A percentile compares a stretch with the other conserved stretches of the same genome.
Evolutionary conservation across 1,140 invertebrate genomes (phyloP).

Genomic region (Drosophila nasuta): DNA sequence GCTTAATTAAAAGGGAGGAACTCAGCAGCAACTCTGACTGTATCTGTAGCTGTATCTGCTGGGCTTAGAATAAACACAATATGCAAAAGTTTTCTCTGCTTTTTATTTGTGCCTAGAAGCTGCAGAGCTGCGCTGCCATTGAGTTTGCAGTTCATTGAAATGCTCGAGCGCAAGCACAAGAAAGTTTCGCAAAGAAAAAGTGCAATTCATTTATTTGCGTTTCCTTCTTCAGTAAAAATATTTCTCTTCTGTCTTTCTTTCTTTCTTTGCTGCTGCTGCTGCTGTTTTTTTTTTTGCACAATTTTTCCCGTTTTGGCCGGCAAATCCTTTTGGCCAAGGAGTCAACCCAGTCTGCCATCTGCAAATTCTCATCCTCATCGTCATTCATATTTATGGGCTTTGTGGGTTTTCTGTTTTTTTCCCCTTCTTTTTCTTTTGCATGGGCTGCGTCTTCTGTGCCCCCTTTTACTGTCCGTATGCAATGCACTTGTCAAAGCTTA

Average conservation of each 20-base stretch:
- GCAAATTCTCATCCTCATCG: slow-evolving; percentile 22
- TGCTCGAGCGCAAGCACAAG: slow-evolving; percentile 51
- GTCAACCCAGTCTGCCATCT: slow-evolving; percentile 30
- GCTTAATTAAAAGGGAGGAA: slow-evolving; percentile 74
- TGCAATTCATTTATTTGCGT: slow-evolving; percentile 84
- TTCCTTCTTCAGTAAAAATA: slow-evolving; percentile 68
- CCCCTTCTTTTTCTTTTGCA: slow-evolving; percentile 13
- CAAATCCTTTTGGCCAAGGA: slow-evolving; percentile 64
- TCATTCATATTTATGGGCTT: slow-evolving; percentile 79
- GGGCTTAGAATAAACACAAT: slow-evolving; percentile 81
- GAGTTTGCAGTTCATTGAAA: slow-evolving; percentile 76
- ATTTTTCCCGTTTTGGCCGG: slow-evolving; percentile 49
- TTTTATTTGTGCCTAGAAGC: slow-evolving; percentile 31
- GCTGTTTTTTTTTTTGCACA: slow-evolving; percentile 16
- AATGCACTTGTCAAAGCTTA: slow-evolving; percentile 84
- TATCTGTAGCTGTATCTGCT: slow-evolving; percentile 16
- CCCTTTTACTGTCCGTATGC: slow-evolving; percentile 52
- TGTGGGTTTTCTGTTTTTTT: slow-evolving; percentile 49
- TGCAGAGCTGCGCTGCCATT: slow-evolving; percentile 50
- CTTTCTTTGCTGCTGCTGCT: not conserved
- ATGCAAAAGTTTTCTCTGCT: slow-evolving; percentile 70
- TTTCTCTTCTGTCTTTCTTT: slow-evolving; percentile 9
- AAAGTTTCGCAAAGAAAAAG: slow-evolving; percentile 76
- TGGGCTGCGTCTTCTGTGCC: slow-evolving; percentile 50
- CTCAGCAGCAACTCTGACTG: slow-evolving; percentile 11